These are phyloP conservation scores for Styela plicata DNA, from an alignment of 23 tunicate species.

Conservation along the genomic window DNA sequence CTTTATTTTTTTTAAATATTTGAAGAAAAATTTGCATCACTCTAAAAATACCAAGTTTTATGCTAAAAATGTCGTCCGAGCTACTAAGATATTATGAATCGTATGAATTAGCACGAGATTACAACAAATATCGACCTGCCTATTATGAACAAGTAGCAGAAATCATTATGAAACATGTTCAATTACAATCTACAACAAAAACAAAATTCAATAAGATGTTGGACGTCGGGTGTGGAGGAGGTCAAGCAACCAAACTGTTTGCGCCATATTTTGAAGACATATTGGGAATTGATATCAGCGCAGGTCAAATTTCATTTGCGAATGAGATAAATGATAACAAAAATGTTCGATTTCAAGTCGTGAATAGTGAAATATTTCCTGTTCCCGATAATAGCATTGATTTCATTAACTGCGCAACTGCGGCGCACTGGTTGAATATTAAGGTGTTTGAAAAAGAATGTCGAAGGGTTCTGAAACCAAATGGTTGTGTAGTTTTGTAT, in stretches of 20 bases:
- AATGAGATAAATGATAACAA: not conserved
- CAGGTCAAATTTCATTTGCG: not conserved
- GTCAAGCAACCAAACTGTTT: not conserved
- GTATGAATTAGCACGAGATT: not conserved
- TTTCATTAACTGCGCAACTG: not conserved
- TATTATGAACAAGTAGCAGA: not conserved
- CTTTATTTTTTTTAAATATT: too few species aligned
- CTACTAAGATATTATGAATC: not conserved
- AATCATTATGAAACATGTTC: not conserved
- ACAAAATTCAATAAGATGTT: not conserved
- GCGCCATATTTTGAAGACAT: not conserved
- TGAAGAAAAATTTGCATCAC: too few species aligned
- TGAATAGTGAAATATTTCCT: not conserved
- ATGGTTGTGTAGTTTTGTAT: not conserved
- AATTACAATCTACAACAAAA: not conserved
- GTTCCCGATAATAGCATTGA: slow-evolving; percentile 1
- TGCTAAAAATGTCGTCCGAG: too few species aligned
- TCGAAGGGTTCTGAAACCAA: not conserved
- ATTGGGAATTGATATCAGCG: slow-evolving; percentile 9
- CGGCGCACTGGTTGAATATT: not conserved
- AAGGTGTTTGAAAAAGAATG: not conserved
- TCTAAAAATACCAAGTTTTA: too few species aligned
- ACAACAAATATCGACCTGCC: not conserved
- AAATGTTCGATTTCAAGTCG: slow-evolving; percentile 7
- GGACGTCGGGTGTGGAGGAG: slow-evolving; percentile 23